These are phyloP conservation scores for Lumbricus terrestris DNA, from an alignment of 2,888 invertebrate genomes.

Conservation along the genomic window DNA sequence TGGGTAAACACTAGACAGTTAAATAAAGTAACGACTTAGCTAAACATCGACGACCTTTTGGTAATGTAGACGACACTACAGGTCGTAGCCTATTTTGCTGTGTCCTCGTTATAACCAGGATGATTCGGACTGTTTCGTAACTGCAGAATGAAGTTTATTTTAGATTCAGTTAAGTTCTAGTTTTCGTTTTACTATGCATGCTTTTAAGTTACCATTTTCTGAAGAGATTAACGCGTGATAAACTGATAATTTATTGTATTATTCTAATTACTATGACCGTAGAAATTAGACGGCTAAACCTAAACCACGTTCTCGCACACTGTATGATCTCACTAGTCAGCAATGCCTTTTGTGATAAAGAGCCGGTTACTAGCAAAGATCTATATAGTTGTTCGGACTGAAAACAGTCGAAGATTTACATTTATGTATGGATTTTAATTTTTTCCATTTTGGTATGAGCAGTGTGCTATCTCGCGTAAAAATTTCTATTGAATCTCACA, in stretches of 20 bases:
- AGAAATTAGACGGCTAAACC: background rate
- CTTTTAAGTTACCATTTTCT: background rate
- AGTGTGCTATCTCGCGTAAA: no score
- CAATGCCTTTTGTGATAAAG: no score
- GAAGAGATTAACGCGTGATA: background rate
- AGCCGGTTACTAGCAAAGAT: no score
- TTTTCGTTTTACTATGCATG: background rate
- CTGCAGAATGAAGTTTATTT: slow-evolving; percentile 3
- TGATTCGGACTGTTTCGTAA: background rate
- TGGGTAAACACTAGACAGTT: no score
- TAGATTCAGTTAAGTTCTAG: background rate
- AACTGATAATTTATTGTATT: no score
- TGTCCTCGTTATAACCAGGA: background rate
- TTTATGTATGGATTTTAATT: no score
- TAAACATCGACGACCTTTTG: background rate
- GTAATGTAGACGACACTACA: background rate
- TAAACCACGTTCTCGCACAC: background rate
- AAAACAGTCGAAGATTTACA: no score
- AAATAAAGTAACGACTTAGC: background rate
- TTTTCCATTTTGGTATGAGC: no score
- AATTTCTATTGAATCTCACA: no score
- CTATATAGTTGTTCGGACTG: no score
- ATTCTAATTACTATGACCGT: background rate
- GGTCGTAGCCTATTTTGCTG: no score
- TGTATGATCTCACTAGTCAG: background rate